Base-by-base conservation (phyloP, 1,140 invertebrate genomes). In the Drosophila tani region DNA sequence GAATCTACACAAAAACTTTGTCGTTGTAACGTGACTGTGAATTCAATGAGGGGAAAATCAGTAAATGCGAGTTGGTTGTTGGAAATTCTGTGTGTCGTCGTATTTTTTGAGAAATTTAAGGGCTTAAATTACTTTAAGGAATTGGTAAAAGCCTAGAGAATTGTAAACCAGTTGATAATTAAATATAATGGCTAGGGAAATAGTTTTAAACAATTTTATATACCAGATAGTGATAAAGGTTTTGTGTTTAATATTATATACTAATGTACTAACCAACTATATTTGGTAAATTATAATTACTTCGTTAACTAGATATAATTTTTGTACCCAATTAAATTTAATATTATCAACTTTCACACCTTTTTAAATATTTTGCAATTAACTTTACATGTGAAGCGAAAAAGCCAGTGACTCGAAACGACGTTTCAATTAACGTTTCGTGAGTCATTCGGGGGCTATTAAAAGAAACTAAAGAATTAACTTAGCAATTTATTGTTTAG, bases 11-110 rank as follows among this genome's bases (percentile, higher is more conserved):
- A 57, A 73, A 56, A 47, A 49, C 7, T 49, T 58, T 41, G 11
- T 32, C 15, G 50, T 35, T 57, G 65, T 70, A 58, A 70, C 66
- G 35, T 57, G 64, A 69, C 50, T 57, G 11, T n/a, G 43, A 40
- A 46, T 56, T 35, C 14, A 49, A 24, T 55, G 35, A 40, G 53
- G 21, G 38, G 21, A 6, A 24, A 32, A 60, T 27, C 41, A 63
- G 41, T 11, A 63, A 27, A 19, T 14, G 29, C 27, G n/a, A 27
- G 7, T 21, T n/a, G 19, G 12, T 35, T 14, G 5, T 17, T 50
- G 7, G 8, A 49, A 24, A 11, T 11, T 35, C 7, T 49, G 19
- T 38, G 15, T 38, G 3, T 17, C 9, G 9, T 35, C 32, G 9
- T 11, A 11, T 35, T 35, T 60, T 49, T 19, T 3, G 24, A 12